Evolutionary conservation across 2,113 vertebrate genomes (phyloP).

Genomic region (Sus scrofa): DNA sequence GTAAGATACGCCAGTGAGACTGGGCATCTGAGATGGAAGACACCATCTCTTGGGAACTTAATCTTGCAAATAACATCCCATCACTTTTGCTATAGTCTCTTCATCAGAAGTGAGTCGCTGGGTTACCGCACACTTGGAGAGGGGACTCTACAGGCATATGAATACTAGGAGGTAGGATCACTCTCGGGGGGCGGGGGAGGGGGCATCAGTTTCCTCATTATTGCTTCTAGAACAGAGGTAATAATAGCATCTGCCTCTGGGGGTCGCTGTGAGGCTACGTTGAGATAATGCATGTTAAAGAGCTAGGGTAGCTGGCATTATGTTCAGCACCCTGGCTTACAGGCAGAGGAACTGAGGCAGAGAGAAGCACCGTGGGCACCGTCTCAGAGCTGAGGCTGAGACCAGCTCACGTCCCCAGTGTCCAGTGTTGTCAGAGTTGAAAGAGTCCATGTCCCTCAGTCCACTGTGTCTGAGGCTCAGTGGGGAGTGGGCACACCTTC

Average conservation of each 20-base stretch:
- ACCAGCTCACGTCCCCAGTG: background rate
- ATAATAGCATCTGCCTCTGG: background rate
- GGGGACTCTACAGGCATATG: background rate
- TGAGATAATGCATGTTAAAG: fast-evolving
- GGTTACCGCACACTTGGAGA: background rate
- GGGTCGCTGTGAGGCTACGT: background rate
- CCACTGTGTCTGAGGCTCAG: background rate
- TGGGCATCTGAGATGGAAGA: background rate
- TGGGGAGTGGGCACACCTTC: background rate
- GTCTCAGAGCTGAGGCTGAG: background rate
- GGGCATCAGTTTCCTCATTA: background rate
- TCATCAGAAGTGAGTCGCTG: background rate
- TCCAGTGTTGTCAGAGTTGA: background rate
- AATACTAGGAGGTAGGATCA: background rate
- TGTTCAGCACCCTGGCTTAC: background rate
- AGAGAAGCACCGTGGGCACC: background rate
- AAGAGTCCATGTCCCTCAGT: fast-evolving
- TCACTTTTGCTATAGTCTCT: background rate
- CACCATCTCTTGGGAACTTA: background rate
- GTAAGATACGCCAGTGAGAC: fast-evolving
- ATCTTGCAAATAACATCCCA: no score
- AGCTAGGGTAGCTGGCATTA: fast-evolving
- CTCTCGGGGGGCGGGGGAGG: fast-evolving
- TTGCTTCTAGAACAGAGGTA: no score
- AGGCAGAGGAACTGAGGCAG: background rate